Evolutionary conservation across 1,140 invertebrate species (phyloP).

Genomic region (Aphaenogaster ashmeadi): DNA sequence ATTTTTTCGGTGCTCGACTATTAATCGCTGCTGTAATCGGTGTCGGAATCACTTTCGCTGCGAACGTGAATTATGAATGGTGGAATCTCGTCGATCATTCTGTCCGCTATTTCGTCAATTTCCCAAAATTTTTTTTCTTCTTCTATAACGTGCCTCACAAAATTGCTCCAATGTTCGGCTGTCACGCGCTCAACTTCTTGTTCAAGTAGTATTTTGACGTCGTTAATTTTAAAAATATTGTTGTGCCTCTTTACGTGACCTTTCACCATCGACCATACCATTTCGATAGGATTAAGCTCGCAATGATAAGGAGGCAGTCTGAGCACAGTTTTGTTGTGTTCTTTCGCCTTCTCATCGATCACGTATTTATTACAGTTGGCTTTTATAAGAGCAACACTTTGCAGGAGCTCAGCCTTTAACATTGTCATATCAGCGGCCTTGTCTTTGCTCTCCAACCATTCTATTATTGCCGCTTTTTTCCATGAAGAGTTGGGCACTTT

Average conservation of each 20-base stretch:
- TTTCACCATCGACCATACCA: conserved; percentile 19
- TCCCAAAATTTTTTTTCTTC: not conserved
- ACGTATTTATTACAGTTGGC: not conserved
- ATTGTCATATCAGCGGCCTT: not conserved
- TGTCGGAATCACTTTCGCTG: not conserved
- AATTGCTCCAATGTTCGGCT: not conserved
- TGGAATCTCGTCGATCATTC: not conserved
- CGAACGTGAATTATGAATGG: not conserved
- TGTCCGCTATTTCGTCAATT: not conserved
- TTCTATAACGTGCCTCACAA: conserved; percentile 7
- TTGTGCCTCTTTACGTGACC: not conserved
- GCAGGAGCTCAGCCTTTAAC: not conserved
- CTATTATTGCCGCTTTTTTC: conserved; percentile 10
- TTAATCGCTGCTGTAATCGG: not conserved
- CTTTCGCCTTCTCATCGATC: conserved; percentile 17
- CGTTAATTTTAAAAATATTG: not conserved
- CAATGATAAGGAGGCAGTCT: conserved; percentile 32
- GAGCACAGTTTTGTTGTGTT: not conserved
- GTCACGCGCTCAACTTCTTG: not conserved
- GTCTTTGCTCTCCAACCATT: conserved; percentile 9
- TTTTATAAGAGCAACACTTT: not conserved
- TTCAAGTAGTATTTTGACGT: not conserved
- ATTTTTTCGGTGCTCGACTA: not conserved
- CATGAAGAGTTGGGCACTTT: not conserved
- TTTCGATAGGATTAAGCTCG: conserved; percentile 39